Evolutionary conservation across 2,113 vertebrate genomes (phyloP).

Genomic region (Menura novaehollandiae): DNA sequence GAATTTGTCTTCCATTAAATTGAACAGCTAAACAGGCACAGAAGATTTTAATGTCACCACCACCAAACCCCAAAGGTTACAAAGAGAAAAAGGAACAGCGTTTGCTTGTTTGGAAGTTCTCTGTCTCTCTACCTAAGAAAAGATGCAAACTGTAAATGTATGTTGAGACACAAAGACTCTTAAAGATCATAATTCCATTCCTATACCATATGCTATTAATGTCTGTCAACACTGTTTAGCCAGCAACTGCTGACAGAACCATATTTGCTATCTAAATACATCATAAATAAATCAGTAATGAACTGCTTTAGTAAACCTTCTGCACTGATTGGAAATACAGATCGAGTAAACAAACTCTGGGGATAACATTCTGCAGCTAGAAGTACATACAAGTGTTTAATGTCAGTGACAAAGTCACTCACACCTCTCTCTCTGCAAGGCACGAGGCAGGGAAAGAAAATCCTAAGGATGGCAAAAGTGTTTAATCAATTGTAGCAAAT

Average conservation of each 20-base stretch:
- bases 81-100: constrained; percentile 40
- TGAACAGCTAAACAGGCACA: constrained; percentile 77
- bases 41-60: constrained; percentile 73
- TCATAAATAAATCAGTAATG: constrained; percentile 87
- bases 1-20: constrained; percentile 79
- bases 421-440: constrained; percentile 65
- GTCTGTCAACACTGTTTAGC: constrained; percentile 85
- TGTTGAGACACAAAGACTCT: constrained; percentile 63
- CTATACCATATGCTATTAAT: constrained; percentile 84
- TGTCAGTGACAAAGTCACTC: constrained; percentile 78
- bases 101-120: constrained; percentile 31
- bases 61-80: constrained; percentile 72
- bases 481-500: constrained; percentile 63
- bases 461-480: constrained; percentile 54
- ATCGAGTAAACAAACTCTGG: constrained; percentile 76
- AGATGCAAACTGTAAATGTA: constrained; percentile 55
- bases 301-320: constrained; percentile 81
- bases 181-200: constrained; percentile 78
- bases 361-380: constrained; percentile 67
- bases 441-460: constrained; percentile 43
- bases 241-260: constrained; percentile 82
- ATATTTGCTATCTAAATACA: constrained; percentile 86
- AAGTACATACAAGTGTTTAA: constrained; percentile 76
- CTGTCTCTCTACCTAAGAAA: constrained; percentile 55
- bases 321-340: constrained; percentile 80